phyloP scores from a whole-genome alignment of 37 sponge, comb jelly and placozoan species.

The Amphimedon queenslandica region DNA sequence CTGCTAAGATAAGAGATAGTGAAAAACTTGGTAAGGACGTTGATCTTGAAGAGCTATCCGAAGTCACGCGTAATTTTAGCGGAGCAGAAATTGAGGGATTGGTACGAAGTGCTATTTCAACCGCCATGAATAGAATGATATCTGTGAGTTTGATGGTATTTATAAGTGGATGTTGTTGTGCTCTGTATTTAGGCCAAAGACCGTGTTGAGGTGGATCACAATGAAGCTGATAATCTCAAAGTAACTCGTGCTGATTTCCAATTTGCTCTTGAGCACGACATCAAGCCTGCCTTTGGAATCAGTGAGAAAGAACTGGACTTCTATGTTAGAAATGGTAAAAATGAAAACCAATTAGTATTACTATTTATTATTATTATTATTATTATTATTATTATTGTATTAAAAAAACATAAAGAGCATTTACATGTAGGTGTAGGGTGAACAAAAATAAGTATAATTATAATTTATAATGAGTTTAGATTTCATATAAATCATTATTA shows the following conservation, averaged over 20 bases:
- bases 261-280: slow-evolving; percentile 79
- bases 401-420: too few species aligned
- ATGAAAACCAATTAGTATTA: background rate
- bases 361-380: too few species aligned
- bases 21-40: slow-evolving; percentile 65
- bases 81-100: slow-evolving; percentile 98
- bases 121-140: slow-evolving; percentile 87
- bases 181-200: slow-evolving; percentile 45
- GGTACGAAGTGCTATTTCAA: slow-evolving; percentile 82
- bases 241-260: slow-evolving; percentile 82
- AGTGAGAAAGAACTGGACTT: slow-evolving; percentile 74
- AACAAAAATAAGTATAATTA: too few species aligned
- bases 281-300: slow-evolving; percentile 93
- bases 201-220: slow-evolving; percentile 68
- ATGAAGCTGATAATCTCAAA: slow-evolving; percentile 68
- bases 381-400: too few species aligned
- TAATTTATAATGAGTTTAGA: too few species aligned
- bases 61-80: slow-evolving; percentile 88
- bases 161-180: background rate
- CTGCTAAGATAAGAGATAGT: slow-evolving; percentile 60
- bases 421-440: too few species aligned
- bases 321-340: slow-evolving; percentile 71
- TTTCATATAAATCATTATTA: too few species aligned
- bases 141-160: background rate
- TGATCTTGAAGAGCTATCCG: slow-evolving; percentile 64